Conservation (phyloP, 2,888 invertebrate species). For the Lottia scabra region DNA sequence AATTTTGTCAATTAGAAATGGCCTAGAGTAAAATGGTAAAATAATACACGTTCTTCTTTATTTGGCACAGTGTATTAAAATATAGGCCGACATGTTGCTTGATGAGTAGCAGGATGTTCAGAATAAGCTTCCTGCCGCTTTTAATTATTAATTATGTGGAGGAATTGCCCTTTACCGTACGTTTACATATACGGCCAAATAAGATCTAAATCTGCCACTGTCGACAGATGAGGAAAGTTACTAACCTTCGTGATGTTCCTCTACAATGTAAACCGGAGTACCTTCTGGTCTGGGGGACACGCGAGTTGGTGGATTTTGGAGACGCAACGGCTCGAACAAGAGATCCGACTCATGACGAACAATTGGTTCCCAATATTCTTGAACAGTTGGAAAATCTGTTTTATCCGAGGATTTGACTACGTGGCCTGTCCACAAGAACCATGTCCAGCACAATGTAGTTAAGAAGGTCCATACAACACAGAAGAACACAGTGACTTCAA, state of each 20-base stretch:
- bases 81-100: no score
- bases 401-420: background rate
- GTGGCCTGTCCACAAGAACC: background rate
- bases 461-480: background rate
- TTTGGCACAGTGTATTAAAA: no score
- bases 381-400: background rate
- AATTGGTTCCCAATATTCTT: background rate
- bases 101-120: no score
- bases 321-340: background rate
- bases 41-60: no score
- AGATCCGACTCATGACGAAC: no score
- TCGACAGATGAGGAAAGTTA: no score
- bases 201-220: no score
- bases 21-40: no score
- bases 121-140: no score
- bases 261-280: conserved; percentile 35
- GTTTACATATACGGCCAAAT: no score
- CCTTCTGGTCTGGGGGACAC: background rate
- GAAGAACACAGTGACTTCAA: background rate
- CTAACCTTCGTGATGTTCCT: conserved; percentile 48
- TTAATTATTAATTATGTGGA: no score
- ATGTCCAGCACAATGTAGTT: background rate
- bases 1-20: background rate
- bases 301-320: background rate
- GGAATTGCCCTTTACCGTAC: no score